Evolutionary conservation across 2,888 invertebrate genomes (phyloP), one percentile per base, ranked within the genome.

Genomic region (Endomychus coccineus): DNA sequence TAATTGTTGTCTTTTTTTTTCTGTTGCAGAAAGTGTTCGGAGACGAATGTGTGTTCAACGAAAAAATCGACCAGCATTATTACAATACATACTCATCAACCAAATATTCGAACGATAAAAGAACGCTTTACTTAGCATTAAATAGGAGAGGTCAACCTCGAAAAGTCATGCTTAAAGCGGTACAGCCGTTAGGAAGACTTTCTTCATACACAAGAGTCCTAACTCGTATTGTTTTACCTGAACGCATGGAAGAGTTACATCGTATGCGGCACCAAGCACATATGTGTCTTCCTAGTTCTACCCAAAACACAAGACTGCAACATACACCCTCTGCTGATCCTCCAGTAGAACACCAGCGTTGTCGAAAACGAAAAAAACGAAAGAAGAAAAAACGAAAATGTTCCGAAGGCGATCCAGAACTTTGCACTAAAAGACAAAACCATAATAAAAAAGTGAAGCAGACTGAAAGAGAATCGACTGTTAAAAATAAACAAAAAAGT

Each of bases 11-110:
- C 74, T 23, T 16, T 17, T n/a, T 11, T 22, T 23, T 31, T 2
- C 31, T 5, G 14, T 84, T 83, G 57, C 84, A 88, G 87, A 81
- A 78, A 71, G 80, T 82, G 67, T 84, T 82, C 73, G 80, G 79
- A 61, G 80, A 83, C 63, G 71, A 71, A 54, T 89, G 88, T 71
- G 77, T 86, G 64, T 87, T 88, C 75, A 83, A 85, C 69, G 88
- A 88, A 71, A 81, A 78, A 62, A 79, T 87, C 67, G 86, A 83
- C 66, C 78, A 80, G 66, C 81, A 86, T 67, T 79, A 84, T 65
- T 88, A 86, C 71, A 88, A 87, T 66, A 84, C 83, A 39, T 89
- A 88, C 70, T 82, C 85, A 56, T 81, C 81, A 52, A 74, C 74
- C 43, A 78, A 80, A 63, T 78, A 80, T 69, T 80, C 80, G 42